Conservation (phyloP, 1,140 invertebrate genomes). For the Saccostrea cuccullata region DNA sequence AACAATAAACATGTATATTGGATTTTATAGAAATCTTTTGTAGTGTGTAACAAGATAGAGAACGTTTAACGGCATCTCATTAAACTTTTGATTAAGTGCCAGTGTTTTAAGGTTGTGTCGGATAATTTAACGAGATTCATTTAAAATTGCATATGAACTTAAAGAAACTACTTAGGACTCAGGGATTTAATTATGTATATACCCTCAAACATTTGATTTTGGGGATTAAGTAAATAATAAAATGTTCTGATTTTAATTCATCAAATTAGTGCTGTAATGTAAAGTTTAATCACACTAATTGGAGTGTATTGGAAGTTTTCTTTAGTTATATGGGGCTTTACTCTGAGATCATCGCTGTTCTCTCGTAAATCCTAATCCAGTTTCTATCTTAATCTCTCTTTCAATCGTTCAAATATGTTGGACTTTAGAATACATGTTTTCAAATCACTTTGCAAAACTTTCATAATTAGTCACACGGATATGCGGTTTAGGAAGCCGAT, state of each 20-base stretch:
- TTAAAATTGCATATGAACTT: neutral
- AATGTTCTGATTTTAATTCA: slow-evolving; percentile 33
- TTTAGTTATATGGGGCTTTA: neutral
- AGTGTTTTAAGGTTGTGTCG: slow-evolving; percentile 7
- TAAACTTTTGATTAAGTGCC: slow-evolving; percentile 10
- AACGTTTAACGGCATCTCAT: neutral
- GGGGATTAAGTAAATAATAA: slow-evolving; percentile 24
- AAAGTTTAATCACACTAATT: slow-evolving; percentile 27
- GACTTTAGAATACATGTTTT: slow-evolving; percentile 37
- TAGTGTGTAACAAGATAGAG: slow-evolving; percentile 6
- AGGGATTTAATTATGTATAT: neutral
- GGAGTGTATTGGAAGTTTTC: slow-evolving; percentile 30
- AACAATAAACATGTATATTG: neutral
- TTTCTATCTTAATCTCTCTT: slow-evolving; percentile 30
- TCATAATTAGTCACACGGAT: slow-evolving; percentile 32
- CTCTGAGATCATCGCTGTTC: neutral
- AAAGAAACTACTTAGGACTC: neutral
- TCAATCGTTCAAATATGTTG: neutral
- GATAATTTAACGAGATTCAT: slow-evolving; percentile 35
- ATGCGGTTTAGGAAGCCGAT: slow-evolving; percentile 37
- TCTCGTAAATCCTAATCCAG: slow-evolving; percentile 35
- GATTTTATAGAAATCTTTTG: neutral
- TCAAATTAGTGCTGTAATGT: slow-evolving; percentile 28
- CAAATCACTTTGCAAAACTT: slow-evolving; percentile 33
- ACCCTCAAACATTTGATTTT: slow-evolving; percentile 40